Base-by-base conservation (phyloP, 2,888 invertebrate genomes). In the Pteria penguin region DNA sequence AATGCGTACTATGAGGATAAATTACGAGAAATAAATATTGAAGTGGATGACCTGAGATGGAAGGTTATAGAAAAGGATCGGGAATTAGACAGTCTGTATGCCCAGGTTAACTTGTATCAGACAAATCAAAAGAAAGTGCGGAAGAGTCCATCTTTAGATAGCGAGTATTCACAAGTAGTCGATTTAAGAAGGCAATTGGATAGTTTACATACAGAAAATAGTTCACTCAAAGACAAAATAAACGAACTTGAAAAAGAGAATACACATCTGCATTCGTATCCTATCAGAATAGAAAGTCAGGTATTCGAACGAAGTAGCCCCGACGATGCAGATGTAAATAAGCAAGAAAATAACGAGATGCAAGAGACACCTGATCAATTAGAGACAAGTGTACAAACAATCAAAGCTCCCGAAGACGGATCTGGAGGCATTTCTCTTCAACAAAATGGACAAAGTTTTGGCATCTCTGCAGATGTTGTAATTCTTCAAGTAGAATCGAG, bases 21-120 rank as follows among this genome's bases (percentile, higher is more conserved):
- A 92, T 93, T 95, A 11, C 87, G 89, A 71, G 85, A 92, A 26
- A 83, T 93, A 79, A 93, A 92, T 79, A 95, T 95, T 86, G 96
- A 96, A 92, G 94, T 95, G 71, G 94, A 94, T 69, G 95, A 95
- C 84, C 92, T 96, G 32, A 93, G 95, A 78, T 95, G 95, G 90
- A 95, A 97, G 86, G 93, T 95, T 76, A 95, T 95, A 87, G 95
- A 95, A 84, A 95, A 95, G 88, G 96, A 97, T 89, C 93, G 94
- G 2, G 96, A 96, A 92, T 93, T 97, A 72, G 95, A 95, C 69
- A 94, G 95, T 2, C 93, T 97, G 27, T 96, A 95, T 29, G 85
- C 82, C 0, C 81, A 86, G 55, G 70, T 85, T 45, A 74, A 75
- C n/a, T 66, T 58, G 22, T 72, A 80, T 22, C 79, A 81, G 22